Conservation (phyloP, 2,113 vertebrate species). For the Chaenocephalus aceratus region DNA sequence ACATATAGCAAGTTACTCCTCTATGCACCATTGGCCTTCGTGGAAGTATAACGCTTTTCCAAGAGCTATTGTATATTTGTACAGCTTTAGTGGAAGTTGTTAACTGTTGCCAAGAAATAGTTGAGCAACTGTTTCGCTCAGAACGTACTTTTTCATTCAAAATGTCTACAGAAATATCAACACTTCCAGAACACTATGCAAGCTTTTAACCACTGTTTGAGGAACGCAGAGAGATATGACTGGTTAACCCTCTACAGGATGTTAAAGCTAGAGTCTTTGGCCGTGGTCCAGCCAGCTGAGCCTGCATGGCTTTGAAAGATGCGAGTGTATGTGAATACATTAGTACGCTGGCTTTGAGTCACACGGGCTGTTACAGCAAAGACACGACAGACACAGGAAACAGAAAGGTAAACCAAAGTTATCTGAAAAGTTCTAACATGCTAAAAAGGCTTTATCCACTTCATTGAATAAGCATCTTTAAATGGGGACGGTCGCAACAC, state of each 20-base stretch:
- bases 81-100: too few relatives aligned
- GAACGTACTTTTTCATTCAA: not conserved
- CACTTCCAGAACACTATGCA: conserved; percentile 1
- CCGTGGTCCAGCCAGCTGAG: not conserved
- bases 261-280: conserved; percentile 21
- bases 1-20: too few relatives aligned
- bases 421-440: too few relatives aligned
- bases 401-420: not conserved
- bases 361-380: conserved; percentile 7
- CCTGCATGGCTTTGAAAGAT: conserved; percentile 11
- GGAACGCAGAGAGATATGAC: not conserved
- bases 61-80: too few relatives aligned
- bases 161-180: not conserved
- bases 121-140: not conserved
- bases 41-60: too few relatives aligned
- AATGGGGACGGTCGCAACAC: too few relatives aligned
- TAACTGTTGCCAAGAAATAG: too few relatives aligned
- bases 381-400: not conserved
- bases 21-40: too few relatives aligned
- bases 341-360: conserved; percentile 19
- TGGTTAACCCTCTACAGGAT: conserved; percentile 27
- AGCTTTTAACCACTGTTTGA: conserved; percentile 12
- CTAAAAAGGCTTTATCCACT: not conserved
- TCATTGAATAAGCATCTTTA: not conserved
- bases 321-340: conserved; percentile 6